Percentiles rank a stretch among this genome's conserved stretches.
phyloP scores from a whole-genome alignment of 2,888 invertebrate species.

The Norana najaformis region DNA sequence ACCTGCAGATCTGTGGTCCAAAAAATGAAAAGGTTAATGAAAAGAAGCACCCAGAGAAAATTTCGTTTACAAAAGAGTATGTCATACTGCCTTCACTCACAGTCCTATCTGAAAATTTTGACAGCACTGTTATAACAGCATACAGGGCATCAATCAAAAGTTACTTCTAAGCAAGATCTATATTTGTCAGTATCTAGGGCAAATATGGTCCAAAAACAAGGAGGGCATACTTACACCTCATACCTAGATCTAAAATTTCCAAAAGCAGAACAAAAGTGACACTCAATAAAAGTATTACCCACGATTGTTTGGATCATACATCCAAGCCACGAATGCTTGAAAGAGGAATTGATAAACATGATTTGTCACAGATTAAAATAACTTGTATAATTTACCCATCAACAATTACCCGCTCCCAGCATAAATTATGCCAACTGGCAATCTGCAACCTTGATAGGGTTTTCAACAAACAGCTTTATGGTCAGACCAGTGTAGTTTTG shows the following conservation, averaged over 20 bases:
- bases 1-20: not conserved
- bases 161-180: not conserved
- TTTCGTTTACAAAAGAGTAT: not conserved
- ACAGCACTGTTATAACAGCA: too few species aligned
- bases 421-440: not conserved
- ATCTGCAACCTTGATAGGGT: not conserved
- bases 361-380: not conserved
- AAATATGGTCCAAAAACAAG: not conserved
- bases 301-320: not conserved
- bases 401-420: not conserved
- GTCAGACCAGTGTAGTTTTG: not conserved
- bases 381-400: not conserved
- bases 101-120: slow-evolving; percentile 2
- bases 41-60: not conserved
- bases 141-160: too few species aligned
- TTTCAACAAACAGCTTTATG: not conserved
- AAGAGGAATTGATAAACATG: not conserved
- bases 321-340: not conserved
- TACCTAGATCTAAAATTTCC: not conserved
- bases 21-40: not conserved
- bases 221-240: not conserved
- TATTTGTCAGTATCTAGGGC: not conserved
- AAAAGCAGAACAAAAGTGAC: not conserved
- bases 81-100: not conserved
- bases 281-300: not conserved